Evolutionary conservation across 2,888 invertebrate genomes (phyloP).

Genomic region (Stenodema calcarata): DNA sequence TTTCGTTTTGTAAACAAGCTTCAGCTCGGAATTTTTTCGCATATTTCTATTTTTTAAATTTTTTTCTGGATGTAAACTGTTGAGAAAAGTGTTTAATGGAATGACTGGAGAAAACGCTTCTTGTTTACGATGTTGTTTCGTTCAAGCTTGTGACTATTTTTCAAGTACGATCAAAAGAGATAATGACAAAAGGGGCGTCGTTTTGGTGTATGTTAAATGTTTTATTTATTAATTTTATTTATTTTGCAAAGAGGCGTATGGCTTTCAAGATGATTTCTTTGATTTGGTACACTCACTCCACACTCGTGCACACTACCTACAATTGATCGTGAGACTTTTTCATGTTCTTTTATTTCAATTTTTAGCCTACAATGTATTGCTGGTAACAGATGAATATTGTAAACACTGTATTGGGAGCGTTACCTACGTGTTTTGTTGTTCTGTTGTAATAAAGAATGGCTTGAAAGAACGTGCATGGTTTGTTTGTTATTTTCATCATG

Average conservation of each 20-base stretch:
- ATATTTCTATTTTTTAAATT: not conserved
- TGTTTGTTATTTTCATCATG: not conserved
- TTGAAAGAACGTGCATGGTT: not conserved
- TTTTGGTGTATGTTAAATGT: not conserved
- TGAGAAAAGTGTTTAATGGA: not conserved
- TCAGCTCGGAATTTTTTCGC: not conserved
- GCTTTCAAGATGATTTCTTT: not conserved
- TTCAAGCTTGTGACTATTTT: not conserved
- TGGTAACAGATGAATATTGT: not conserved
- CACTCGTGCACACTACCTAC: not conserved
- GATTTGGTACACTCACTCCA: not conserved
- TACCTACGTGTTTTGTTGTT: not conserved
- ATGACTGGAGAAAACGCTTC: not conserved
- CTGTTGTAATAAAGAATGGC: not conserved
- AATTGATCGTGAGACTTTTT: not conserved
- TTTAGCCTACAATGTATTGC: not conserved
- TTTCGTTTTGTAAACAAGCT: not conserved
- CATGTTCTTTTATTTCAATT: no score
- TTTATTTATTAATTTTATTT: no score
- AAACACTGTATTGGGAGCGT: not conserved
- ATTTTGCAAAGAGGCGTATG: not conserved
- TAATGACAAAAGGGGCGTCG: not conserved
- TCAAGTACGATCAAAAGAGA: not conserved
- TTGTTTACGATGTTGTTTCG: not conserved
- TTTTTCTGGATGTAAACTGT: not conserved